Evolutionary conservation across 2,888 invertebrate species (phyloP).

Genomic region (Hypomecis atomaria): DNA sequence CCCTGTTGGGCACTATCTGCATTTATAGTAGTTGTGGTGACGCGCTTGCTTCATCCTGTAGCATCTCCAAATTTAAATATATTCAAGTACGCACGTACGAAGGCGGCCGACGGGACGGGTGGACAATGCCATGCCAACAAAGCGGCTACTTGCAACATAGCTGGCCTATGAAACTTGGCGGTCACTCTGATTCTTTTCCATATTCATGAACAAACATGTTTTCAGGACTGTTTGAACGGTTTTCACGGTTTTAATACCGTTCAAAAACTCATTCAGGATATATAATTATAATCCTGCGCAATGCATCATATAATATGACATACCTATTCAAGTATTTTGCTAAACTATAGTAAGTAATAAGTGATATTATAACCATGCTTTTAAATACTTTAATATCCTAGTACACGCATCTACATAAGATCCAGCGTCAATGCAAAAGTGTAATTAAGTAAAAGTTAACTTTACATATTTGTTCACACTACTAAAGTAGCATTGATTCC

Average conservation of each 20-base stretch:
- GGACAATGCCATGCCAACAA: conserved; percentile 82
- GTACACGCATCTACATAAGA: too few relatives aligned
- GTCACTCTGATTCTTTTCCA: conserved; percentile 69
- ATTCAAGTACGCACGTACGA: conserved; percentile 84
- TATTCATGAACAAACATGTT: conserved; percentile 59
- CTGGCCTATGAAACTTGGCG: conserved; percentile 71
- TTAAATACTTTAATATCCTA: too few relatives aligned
- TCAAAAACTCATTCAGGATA: conserved; percentile 49
- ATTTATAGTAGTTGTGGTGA: conserved; percentile 72
- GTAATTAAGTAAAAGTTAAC: too few relatives aligned
- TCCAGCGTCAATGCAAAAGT: too few relatives aligned
- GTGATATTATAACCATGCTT: too few relatives aligned
- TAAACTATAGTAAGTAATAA: too few relatives aligned
- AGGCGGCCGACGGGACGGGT: conserved; percentile 66
- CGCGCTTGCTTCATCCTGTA: conserved; percentile 79
- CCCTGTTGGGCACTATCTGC: conserved; percentile 65
- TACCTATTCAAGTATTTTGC: conserved; percentile 13
- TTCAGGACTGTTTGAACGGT: conserved; percentile 57
- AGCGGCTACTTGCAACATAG: conserved; percentile 75
- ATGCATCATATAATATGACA: conserved; percentile 36
- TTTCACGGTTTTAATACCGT: conserved; percentile 51
- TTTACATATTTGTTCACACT: too few relatives aligned
- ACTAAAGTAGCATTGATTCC: too few relatives aligned
- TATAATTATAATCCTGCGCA: conserved; percentile 43
- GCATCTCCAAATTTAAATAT: conserved; percentile 84